Percentiles rank a stretch among this genome's conserved stretches.
Evolutionary conservation across 2,797 vertebrate genomes (phyloP).

Genomic region (Nannoperca australis): DNA sequence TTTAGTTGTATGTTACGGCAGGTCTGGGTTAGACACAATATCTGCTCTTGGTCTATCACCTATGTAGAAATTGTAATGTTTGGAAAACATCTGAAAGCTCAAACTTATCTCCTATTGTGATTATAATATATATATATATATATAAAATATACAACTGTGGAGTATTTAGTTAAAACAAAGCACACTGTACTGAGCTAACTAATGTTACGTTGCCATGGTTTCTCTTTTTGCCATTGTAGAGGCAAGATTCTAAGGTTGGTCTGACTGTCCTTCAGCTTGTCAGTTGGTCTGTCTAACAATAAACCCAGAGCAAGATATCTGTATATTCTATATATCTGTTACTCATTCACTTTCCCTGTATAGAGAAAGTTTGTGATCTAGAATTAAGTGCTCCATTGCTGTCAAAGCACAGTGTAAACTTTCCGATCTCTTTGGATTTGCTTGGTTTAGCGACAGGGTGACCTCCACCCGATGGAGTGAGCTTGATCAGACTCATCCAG

Average conservation of each 20-base stretch:
- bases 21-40: slow-evolving; percentile 68
- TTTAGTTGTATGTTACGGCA: slow-evolving; percentile 38
- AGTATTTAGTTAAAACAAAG: background rate
- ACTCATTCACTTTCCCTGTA: background rate
- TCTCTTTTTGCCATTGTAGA: background rate
- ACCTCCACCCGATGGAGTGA: slow-evolving; percentile 6
- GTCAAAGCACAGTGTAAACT: slow-evolving; percentile 38
- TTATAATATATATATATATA: too few species aligned
- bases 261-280: background rate
- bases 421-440: slow-evolving; percentile 26
- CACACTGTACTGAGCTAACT: background rate
- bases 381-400: slow-evolving; percentile 3
- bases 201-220: background rate
- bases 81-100: slow-evolving; percentile 44
- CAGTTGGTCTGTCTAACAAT: background rate
- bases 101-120: slow-evolving; percentile 14
- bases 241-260: background rate
- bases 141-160: background rate
- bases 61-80: background rate
- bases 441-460: background rate
- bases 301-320: background rate
- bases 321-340: too few species aligned
- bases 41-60: slow-evolving; percentile 1
- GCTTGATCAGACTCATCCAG: slow-evolving; percentile 24
- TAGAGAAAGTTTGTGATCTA: background rate